Conservation (phyloP, 2,888 invertebrate genomes). For the Netelia fuscicornis region DNA sequence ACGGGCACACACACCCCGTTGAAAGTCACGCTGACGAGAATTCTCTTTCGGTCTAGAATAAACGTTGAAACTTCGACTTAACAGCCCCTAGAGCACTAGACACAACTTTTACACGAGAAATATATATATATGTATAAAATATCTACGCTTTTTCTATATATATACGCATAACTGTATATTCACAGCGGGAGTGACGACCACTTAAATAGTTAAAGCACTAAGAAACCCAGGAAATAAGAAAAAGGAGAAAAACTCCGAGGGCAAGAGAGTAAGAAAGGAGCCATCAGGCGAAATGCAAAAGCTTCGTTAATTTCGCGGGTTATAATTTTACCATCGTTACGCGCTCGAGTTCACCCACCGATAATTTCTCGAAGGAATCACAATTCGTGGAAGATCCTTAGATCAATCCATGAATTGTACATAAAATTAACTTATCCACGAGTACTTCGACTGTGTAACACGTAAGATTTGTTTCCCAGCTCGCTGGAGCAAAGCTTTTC, state of each 20-base stretch:
- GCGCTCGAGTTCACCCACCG: conserved; percentile 43
- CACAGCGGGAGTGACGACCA: conserved; percentile 48
- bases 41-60: conserved; percentile 47
- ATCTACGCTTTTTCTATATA: no score
- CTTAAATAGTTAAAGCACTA: conserved; percentile 57
- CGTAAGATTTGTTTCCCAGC: not conserved
- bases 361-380: not conserved
- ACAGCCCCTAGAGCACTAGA: conserved; percentile 12
- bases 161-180: conserved; percentile 22
- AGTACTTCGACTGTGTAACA: not conserved
- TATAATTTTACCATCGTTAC: conserved; percentile 74
- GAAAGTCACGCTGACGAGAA: conserved; percentile 47
- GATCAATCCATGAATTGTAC: not conserved
- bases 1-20: conserved; percentile 9
- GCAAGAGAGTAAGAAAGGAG: conserved; percentile 45
- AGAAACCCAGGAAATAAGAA: conserved; percentile 50
- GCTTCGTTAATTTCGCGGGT: conserved; percentile 68
- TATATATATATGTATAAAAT: not conserved
- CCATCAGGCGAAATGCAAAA: conserved; percentile 57
- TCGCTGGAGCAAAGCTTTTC: not conserved
- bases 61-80: conserved; percentile 49
- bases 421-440: not conserved
- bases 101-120: conserved; percentile 39
- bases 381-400: conserved; percentile 16
- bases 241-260: conserved; percentile 19